Conservation (phyloP, 2,797 vertebrate genomes). For the Ctenopoma multispine region DNA sequence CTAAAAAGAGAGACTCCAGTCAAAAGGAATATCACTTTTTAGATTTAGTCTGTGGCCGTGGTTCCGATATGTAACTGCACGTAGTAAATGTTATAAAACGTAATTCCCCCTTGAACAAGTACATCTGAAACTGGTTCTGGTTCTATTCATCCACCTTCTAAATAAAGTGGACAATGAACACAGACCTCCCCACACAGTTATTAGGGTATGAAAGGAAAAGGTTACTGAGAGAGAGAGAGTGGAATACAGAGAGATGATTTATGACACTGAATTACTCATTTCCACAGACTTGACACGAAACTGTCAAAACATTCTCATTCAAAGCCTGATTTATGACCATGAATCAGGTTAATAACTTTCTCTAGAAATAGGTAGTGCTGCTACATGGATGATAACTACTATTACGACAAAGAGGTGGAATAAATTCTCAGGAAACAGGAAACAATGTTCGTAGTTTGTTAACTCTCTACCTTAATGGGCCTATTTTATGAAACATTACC, state of each 20-base stretch:
- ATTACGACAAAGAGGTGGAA: slow-evolving; percentile 30
- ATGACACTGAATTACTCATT: slow-evolving; percentile 27
- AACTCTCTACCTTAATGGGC: background rate
- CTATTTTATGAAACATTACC: background rate
- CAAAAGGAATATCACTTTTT: slow-evolving; percentile 26
- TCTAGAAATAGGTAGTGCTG: background rate
- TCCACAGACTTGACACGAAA: slow-evolving; percentile 22
- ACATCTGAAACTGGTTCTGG: slow-evolving; percentile 15
- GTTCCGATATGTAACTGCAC: slow-evolving; percentile 40
- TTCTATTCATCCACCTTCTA: slow-evolving; percentile 13
- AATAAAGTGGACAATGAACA: slow-evolving; percentile 42
- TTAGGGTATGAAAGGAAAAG: slow-evolving; percentile 17
- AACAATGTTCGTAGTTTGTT: background rate
- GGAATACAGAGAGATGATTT: slow-evolving; percentile 13
- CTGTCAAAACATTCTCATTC: slow-evolving; percentile 11
- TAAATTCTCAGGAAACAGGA: background rate
- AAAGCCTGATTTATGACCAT: background rate
- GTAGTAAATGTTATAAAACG: slow-evolving; percentile 26
- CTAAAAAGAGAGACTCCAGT: background rate
- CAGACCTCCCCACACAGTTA: slow-evolving; percentile 14
- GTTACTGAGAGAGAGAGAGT: slow-evolving; percentile 23
- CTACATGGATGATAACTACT: background rate
- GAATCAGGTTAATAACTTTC: slow-evolving; percentile 22
- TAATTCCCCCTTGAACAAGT: slow-evolving; percentile 21
- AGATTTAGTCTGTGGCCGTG: slow-evolving; percentile 22